These are phyloP conservation scores for Cataglyphis hispanica DNA, from an alignment of 1,140 invertebrate species.

Conservation along the genomic window DNA sequence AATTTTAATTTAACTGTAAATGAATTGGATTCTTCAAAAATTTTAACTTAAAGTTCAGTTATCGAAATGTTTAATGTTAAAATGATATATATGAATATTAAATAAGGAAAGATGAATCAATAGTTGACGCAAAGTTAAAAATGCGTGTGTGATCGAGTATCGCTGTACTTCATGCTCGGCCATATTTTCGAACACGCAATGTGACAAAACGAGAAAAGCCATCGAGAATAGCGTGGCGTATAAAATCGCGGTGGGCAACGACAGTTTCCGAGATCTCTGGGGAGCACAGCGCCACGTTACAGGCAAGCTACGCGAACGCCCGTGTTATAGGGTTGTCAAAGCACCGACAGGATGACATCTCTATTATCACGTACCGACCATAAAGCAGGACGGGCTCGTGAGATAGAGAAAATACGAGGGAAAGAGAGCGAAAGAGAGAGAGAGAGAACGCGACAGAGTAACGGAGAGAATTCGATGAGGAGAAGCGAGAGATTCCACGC, in stretches of 20 bases:
- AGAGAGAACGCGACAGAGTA: slow-evolving; percentile 49
- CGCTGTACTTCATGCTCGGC: not conserved
- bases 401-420: slow-evolving; percentile 40
- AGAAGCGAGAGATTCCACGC: slow-evolving; percentile 68
- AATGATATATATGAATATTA: not conserved
- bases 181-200: slow-evolving; percentile 18
- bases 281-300: slow-evolving; percentile 74
- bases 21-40: not conserved
- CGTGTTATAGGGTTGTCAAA: slow-evolving; percentile 85
- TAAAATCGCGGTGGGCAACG: slow-evolving; percentile 43
- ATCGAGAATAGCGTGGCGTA: slow-evolving; percentile 46
- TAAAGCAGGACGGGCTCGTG: slow-evolving; percentile 57
- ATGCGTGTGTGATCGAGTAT: not conserved
- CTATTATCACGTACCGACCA: slow-evolving; percentile 83
- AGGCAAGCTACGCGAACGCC: slow-evolving; percentile 75
- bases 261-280: slow-evolving; percentile 76
- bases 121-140: not conserved
- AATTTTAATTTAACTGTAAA: slow-evolving; percentile 1
- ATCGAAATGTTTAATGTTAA: not conserved
- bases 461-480: slow-evolving; percentile 58
- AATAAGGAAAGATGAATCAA: not conserved
- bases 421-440: not conserved
- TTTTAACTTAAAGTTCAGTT: not conserved
- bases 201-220: slow-evolving; percentile 52
- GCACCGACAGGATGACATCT: slow-evolving; percentile 85